Evolutionary conservation across 2,888 invertebrate species (phyloP).

Genomic region (Troides aeacus): DNA sequence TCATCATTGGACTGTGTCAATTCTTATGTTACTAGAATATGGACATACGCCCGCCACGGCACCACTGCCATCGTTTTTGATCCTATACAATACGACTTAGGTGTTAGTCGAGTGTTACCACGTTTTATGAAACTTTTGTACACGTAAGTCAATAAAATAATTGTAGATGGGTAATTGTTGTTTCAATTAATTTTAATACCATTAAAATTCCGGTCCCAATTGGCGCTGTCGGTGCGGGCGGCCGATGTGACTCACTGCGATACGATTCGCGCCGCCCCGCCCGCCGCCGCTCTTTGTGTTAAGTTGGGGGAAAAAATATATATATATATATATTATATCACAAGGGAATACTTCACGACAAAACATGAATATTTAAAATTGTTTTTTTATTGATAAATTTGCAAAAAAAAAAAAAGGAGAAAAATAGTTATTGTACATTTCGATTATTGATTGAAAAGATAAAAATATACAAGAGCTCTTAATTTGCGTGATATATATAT

Average conservation of each 20-base stretch:
- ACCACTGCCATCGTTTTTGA: constrained; percentile 63
- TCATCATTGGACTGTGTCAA: constrained; percentile 82
- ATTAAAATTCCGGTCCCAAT: constrained; percentile 71
- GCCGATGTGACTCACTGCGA: constrained; percentile 53
- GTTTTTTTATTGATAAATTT: constrained; percentile 77
- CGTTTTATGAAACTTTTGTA: constrained; percentile 69
- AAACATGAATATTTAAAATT: constrained; percentile 69
- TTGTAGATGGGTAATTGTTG: constrained; percentile 65
- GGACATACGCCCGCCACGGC: constrained; percentile 79
- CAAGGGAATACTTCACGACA: constrained; percentile 35
- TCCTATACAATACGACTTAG: constrained; percentile 40
- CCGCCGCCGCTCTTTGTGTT: constrained; percentile 29
- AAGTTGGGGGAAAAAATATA: constrained; percentile 4
- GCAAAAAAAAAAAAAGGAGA: constrained; percentile 62
- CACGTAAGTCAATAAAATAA: constrained; percentile 72
- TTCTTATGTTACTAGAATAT: constrained; percentile 83
- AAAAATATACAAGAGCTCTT: constrained; percentile 75
- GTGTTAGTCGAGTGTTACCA: constrained; percentile 54
- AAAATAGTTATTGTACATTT: constrained; percentile 78
- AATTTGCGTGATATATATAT: constrained; percentile 76
- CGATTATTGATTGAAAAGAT: constrained; percentile 77
- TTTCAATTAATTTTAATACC: constrained; percentile 76
- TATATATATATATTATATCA: neutral
- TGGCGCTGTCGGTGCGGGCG: constrained; percentile 50
- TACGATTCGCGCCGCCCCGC: constrained; percentile 33